Evolutionary conservation across 2,113 vertebrate genomes (phyloP).

Genomic region (Gnathonemus echidnorhynchus): DNA sequence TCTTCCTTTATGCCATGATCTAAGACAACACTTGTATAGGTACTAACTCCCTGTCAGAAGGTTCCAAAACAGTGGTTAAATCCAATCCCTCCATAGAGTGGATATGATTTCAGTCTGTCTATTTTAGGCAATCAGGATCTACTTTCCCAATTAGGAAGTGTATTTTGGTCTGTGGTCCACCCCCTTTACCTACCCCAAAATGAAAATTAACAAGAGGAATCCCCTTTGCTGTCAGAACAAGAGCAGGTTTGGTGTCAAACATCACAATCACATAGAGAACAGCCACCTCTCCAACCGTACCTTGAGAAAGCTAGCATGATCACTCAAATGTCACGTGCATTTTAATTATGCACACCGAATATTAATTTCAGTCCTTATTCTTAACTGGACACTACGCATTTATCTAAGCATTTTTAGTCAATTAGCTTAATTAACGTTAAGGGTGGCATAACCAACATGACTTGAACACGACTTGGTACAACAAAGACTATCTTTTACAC

Average conservation of each 20-base stretch:
- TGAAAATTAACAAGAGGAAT: constrained; percentile 11
- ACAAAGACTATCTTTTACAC: neutral
- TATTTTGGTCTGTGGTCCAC: neutral
- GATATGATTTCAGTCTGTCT: constrained; percentile 20
- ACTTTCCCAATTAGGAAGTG: constrained; percentile 23
- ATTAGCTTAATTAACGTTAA: neutral
- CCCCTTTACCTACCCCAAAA: constrained; percentile 2
- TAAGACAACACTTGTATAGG: neutral
- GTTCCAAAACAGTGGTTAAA: constrained; percentile 2
- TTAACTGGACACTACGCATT: neutral
- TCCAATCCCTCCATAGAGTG: constrained; percentile 5
- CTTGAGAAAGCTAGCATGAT: neutral
- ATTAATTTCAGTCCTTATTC: neutral
- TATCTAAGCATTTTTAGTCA: neutral
- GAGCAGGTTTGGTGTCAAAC: neutral
- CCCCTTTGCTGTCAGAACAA: neutral
- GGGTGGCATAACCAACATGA: neutral
- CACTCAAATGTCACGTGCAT: neutral
- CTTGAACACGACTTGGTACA: neutral
- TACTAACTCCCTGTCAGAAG: neutral
- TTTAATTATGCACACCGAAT: neutral
- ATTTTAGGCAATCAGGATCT: constrained; percentile 25
- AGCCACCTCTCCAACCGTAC: neutral
- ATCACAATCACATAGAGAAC: neutral
- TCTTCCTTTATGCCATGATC: neutral